These are phyloP conservation scores for Hippoglossus hippoglossus DNA, from an alignment of 2,797 vertebrate genomes.

Conservation along the genomic window DNA sequence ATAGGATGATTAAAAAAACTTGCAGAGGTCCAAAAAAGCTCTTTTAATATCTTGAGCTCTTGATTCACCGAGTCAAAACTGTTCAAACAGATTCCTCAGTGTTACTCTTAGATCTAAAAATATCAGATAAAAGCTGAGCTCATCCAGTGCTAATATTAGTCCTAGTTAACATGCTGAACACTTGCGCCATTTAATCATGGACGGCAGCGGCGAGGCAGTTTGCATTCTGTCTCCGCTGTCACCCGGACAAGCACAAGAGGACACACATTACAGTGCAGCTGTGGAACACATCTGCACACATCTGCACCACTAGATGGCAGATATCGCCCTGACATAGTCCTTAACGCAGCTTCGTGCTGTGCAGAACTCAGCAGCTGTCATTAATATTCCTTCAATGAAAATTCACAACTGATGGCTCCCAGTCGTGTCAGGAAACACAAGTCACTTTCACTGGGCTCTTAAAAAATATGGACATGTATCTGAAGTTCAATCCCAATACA, in stretches of 20 bases:
- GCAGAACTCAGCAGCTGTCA: conserved; percentile 23
- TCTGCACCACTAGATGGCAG: conserved; percentile 72
- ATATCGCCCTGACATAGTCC: conserved; percentile 39
- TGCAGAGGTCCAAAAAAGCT: neutral
- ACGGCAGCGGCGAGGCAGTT: neutral
- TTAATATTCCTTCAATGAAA: conserved; percentile 26
- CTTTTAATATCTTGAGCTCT: neutral
- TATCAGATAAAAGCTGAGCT: conserved; percentile 17
- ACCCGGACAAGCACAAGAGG: neutral
- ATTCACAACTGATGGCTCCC: conserved; percentile 8
- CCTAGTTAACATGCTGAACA: conserved; percentile 9
- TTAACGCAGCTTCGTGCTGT: neutral
- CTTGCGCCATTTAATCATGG: conserved; percentile 3
- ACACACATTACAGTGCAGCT: conserved; percentile 16
- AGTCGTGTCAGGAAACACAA: neutral
- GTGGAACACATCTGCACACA: conserved; percentile 61
- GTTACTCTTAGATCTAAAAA: conserved; percentile 22
- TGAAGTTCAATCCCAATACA: conserved; percentile 8
- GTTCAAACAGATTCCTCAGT: neutral
- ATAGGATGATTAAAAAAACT: too few species aligned
- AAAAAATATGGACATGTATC: conserved; percentile 14
- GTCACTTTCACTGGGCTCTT: neutral
- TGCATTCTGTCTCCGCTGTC: neutral
- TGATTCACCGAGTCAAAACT: neutral
- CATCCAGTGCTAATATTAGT: conserved; percentile 32